Conservation (phyloP, 2,888 invertebrate species). For the Cheilosia grossa region DNA sequence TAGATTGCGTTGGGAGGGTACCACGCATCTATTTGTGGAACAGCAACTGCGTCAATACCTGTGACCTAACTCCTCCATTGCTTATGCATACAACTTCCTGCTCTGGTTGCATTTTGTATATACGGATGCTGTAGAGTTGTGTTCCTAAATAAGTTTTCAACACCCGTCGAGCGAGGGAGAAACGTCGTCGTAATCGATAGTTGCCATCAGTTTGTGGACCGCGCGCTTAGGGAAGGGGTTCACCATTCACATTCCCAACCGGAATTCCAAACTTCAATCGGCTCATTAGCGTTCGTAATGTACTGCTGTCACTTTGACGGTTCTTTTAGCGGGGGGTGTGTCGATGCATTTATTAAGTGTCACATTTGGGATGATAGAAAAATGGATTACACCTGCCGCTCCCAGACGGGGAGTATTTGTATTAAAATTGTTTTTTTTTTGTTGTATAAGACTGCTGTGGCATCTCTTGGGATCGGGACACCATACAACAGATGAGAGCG, state of each 20-base stretch:
- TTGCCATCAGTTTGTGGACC: constrained; percentile 23
- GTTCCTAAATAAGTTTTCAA: constrained; percentile 15
- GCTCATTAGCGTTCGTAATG: constrained; percentile 69
- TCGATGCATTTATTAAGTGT: constrained; percentile 58
- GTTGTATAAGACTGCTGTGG: constrained; percentile 19
- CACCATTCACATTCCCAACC: constrained; percentile 21
- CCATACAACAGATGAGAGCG: constrained; percentile 43
- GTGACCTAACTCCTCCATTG: constrained; percentile 38
- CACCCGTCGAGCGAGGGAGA: constrained; percentile 14
- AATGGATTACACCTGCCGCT: constrained; percentile 73
- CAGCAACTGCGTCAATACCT: constrained; percentile 55
- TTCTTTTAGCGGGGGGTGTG: constrained; percentile 12
- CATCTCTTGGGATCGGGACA: constrained; percentile 20
- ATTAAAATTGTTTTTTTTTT: constrained; percentile 16
- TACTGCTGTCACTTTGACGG: constrained; percentile 56
- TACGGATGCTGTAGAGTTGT: not conserved
- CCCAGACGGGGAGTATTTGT: constrained; percentile 46
- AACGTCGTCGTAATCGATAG: constrained; percentile 45
- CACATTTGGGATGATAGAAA: constrained; percentile 61
- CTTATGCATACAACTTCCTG: constrained; percentile 30
- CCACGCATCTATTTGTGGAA: constrained; percentile 47
- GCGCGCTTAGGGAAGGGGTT: constrained; percentile 29
- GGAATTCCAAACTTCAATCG: constrained; percentile 69
- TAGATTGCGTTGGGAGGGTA: constrained; percentile 28
- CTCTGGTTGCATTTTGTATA: constrained; percentile 1